Percentiles rank a stretch among this genome's conserved stretches.
Evolutionary conservation across 2,888 invertebrate species (phyloP).

Genomic region (Cancer borealis): DNA sequence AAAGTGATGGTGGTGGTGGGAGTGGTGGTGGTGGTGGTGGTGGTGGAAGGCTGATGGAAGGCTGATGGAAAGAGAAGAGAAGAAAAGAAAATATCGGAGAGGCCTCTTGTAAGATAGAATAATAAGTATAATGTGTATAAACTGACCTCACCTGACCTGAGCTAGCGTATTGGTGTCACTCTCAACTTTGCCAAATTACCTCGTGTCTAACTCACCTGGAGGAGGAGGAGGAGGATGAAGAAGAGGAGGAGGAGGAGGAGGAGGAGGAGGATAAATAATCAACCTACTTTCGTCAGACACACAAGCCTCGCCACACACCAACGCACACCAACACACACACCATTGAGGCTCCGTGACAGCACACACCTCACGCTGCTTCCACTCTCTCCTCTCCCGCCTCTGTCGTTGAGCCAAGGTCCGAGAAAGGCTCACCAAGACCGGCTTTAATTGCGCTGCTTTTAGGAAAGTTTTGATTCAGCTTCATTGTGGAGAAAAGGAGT

Average conservation of each 20-base stretch:
- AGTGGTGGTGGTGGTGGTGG: no score
- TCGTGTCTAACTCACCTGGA: no score
- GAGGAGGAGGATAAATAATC: neutral
- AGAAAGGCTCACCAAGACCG: neutral
- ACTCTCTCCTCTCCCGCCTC: neutral
- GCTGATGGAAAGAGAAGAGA: neutral
- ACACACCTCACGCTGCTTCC: neutral
- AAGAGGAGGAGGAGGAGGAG: neutral
- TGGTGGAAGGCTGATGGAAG: no score
- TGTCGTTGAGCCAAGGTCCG: neutral
- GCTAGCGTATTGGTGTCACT: no score
- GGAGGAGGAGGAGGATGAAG: no score
- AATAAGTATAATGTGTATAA: no score
- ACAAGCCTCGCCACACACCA: no score
- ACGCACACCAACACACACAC: no score
- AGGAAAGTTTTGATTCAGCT: neutral
- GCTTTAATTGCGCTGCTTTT: neutral
- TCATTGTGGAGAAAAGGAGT: neutral
- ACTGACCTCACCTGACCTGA: no score
- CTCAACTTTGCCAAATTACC: no score
- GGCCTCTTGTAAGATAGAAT: no score
- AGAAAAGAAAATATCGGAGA: neutral
- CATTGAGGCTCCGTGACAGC: neutral
- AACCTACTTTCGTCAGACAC: no score
- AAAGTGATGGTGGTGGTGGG: neutral